phyloP scores from a whole-genome alignment of 2,797 vertebrate species.

The Anableps anableps region DNA sequence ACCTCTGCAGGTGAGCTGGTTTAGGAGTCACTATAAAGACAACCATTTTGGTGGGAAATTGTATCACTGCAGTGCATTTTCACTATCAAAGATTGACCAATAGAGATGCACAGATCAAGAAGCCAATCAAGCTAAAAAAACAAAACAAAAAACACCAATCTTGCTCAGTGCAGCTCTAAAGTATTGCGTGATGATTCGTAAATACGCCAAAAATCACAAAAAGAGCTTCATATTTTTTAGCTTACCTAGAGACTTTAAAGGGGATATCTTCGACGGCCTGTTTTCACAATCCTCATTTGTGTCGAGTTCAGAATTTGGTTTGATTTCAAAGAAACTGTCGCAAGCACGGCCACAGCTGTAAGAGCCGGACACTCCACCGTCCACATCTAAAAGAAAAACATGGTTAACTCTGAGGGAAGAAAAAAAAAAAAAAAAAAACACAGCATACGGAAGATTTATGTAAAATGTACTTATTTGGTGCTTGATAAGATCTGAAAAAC shows the following conservation, averaged over 20 bases:
- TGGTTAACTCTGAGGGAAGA: too few species aligned
- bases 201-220: neutral
- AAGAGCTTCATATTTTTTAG: neutral
- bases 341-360: conserved; percentile 33
- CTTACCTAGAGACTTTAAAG: neutral
- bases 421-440: neutral
- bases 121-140: too few species aligned
- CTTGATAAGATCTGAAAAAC: neutral
- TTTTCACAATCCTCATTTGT: conserved; percentile 1
- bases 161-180: neutral
- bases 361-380: conserved; percentile 41
- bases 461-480: neutral
- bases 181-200: neutral
- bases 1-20: conserved; percentile 56
- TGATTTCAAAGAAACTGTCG: conserved; percentile 24
- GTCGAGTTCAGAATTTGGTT: neutral
- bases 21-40: conserved; percentile 55
- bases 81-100: neutral
- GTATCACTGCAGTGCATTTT: neutral
- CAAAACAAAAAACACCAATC: too few species aligned
- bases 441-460: neutral
- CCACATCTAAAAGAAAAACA: conserved; percentile 20
- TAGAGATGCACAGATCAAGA: too few species aligned
- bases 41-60: neutral
- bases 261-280: conserved; percentile 20